Evolutionary conservation across 2,888 invertebrate genomes (phyloP), one percentile per base, ranked within the genome.

Genomic region (Resseliella maxima): DNA sequence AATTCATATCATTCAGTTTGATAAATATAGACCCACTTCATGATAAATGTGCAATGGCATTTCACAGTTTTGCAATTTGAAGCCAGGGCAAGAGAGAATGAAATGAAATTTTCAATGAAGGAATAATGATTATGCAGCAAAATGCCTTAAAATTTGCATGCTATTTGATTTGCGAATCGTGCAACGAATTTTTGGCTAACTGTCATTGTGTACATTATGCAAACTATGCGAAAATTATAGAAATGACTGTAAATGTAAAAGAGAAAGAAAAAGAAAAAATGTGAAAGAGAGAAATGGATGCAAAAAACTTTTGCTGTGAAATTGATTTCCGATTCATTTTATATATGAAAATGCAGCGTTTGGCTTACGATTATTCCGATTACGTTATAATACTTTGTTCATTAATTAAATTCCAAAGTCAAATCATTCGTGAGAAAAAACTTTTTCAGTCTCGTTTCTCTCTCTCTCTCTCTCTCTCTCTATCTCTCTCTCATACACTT

Each of bases 371-470:
- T 24, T 59, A 59, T 59, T 72, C 31, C 31, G 72, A 31, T 72
- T 31, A 72, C 31, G 31, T 72, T 72, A 72, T 72, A 72, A 72
- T 72, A 72, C 72, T 72, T 72, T 31, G 72, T 31, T 72, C 72
- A 72, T 72, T 72, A 72, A 72, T 72, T 72, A 72, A 72, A 72
- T 72, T 72, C 72, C 72, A 72, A 72, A 72, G 72, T 72, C 72
- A 72, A 72, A 72, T 72, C 72, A 72, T 31, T 72, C 72, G 72
- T 72, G 72, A 72, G 24, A 3, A 3, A 59, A 59, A 59, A 59
- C 24, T 59, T 59, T 59, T 27, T 0, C 24, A 12, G 5, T n/a
- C 27, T 27, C 15, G 10, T 27, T 31, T 31, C 27, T 12, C n/a
- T n/a, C n/a, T n/a, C n/a, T n/a, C n/a, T n/a, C n/a, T n/a, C n/a